Evolutionary conservation across 2,797 vertebrate species (phyloP).

Genomic region (Margarornis squamiger): DNA sequence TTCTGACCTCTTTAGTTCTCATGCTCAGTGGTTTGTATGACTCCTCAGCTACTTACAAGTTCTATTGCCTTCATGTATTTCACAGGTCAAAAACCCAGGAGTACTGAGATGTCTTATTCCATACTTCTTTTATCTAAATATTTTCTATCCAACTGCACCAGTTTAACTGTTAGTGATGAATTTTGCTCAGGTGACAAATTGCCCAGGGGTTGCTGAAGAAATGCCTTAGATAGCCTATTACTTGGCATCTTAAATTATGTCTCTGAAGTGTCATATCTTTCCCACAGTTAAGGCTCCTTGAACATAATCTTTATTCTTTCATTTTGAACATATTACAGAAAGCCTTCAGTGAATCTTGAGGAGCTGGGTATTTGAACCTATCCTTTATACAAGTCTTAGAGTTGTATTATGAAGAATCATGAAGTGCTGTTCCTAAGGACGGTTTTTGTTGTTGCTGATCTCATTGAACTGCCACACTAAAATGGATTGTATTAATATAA

Average conservation of each 20-base stretch:
- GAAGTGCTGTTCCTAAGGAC: not conserved
- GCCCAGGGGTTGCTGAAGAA: not conserved
- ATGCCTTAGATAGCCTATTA: not conserved
- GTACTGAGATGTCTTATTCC: not conserved
- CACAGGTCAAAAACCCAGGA: not conserved
- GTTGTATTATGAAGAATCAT: not conserved
- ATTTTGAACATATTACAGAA: not conserved
- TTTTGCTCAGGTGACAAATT: not conserved
- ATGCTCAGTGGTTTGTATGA: not conserved
- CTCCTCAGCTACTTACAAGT: not conserved
- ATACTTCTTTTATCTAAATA: not conserved
- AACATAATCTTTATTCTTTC: not conserved
- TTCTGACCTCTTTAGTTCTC: not conserved
- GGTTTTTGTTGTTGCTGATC: not conserved
- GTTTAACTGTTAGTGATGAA: not conserved
- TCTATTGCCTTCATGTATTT: not conserved
- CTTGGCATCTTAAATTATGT: not conserved
- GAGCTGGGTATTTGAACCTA: not conserved
- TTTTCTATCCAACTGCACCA: not conserved
- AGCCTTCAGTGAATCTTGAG: not conserved
- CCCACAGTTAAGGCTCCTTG: not conserved
- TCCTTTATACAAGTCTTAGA: not conserved
- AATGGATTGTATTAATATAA: not conserved
- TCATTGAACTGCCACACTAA: not conserved
- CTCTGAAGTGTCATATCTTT: not conserved